A percentile compares a stretch with the other conserved stretches of the same genome.
These are phyloP conservation scores for Drosophila parthenogenetica DNA, from an alignment of 2,888 invertebrate species.

Conservation along the genomic window DNA sequence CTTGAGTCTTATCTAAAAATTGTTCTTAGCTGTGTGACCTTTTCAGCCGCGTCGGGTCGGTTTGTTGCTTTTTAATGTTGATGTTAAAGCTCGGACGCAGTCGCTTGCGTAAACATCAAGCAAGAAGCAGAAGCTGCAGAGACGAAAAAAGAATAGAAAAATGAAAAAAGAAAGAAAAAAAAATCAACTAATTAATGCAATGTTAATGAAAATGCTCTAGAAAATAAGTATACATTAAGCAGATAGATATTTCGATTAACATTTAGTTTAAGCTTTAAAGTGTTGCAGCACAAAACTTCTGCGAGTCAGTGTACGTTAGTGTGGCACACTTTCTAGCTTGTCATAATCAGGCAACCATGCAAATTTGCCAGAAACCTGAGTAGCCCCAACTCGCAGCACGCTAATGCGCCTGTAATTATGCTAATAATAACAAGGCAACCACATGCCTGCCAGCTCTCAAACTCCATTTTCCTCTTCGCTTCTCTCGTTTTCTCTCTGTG, in stretches of 20 bases:
- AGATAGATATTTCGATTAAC: constrained; percentile 19
- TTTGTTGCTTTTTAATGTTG: constrained; percentile 51
- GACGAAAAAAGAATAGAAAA: constrained; percentile 16
- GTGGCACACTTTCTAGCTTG: constrained; percentile 51
- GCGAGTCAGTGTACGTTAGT: neutral
- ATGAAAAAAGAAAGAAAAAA: constrained; percentile 32
- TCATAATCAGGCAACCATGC: constrained; percentile 63
- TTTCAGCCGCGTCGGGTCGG: constrained; percentile 12
- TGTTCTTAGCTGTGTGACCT: constrained; percentile 45
- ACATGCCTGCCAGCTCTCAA: constrained; percentile 33
- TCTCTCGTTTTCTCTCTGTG: neutral
- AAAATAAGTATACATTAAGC: constrained; percentile 10
- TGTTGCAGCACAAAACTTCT: constrained; percentile 30
- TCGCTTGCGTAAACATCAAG: constrained; percentile 55
- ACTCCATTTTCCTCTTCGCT: neutral
- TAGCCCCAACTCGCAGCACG: constrained; percentile 50
- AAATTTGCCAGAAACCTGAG: constrained; percentile 62
- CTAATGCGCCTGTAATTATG: constrained; percentile 80
- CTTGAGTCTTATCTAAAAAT: constrained; percentile 56
- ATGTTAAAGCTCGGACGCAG: constrained; percentile 41
- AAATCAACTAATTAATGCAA: constrained; percentile 62
- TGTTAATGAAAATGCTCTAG: constrained; percentile 57
- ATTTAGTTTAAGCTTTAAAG: constrained; percentile 37
- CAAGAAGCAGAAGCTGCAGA: constrained; percentile 45
- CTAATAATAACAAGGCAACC: constrained; percentile 73